These are phyloP conservation scores for Augochlora pura DNA, from an alignment of 1,140 invertebrate species.

Conservation along the genomic window DNA sequence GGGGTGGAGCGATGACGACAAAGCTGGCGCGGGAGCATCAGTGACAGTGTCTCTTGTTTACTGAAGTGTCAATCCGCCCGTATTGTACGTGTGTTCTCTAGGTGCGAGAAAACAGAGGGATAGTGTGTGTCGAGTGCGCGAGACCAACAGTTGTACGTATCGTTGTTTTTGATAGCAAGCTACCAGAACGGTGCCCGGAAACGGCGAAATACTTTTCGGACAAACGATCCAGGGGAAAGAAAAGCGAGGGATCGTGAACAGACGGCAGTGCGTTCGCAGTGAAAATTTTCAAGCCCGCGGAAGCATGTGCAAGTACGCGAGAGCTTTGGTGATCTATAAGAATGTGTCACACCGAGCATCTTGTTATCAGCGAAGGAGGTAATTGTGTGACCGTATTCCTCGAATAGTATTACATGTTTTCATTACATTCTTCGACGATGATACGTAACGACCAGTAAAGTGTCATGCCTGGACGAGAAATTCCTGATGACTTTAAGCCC, in stretches of 20 bases:
- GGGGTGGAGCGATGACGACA: neutral
- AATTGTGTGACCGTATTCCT: conserved; percentile 33
- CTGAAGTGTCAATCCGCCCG: conserved; percentile 67
- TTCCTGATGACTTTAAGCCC: conserved; percentile 52
- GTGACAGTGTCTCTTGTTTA: conserved; percentile 55
- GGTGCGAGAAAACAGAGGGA: conserved; percentile 41
- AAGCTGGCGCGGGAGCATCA: conserved; percentile 15
- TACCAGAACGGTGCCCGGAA: conserved; percentile 10
- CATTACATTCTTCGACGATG: conserved; percentile 57
- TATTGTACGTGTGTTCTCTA: conserved; percentile 61
- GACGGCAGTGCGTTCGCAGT: conserved; percentile 45
- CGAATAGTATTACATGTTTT: conserved; percentile 25
- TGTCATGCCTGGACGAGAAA: conserved; percentile 50
- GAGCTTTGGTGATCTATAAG: conserved; percentile 30
- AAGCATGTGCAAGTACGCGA: conserved; percentile 45
- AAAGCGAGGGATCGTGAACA: conserved; percentile 24
- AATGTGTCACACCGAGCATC: conserved; percentile 48
- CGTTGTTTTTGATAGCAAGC: conserved; percentile 21
- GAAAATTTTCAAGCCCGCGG: conserved; percentile 30
- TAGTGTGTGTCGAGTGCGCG: conserved; percentile 32
- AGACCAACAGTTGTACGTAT: conserved; percentile 25
- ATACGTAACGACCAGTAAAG: conserved; percentile 41
- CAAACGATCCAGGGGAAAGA: neutral
- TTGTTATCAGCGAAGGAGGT: conserved; percentile 47
- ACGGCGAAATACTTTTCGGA: neutral